Base-by-base conservation (phyloP, 2,113 vertebrate species). In the Actenoides lindsayi region DNA sequence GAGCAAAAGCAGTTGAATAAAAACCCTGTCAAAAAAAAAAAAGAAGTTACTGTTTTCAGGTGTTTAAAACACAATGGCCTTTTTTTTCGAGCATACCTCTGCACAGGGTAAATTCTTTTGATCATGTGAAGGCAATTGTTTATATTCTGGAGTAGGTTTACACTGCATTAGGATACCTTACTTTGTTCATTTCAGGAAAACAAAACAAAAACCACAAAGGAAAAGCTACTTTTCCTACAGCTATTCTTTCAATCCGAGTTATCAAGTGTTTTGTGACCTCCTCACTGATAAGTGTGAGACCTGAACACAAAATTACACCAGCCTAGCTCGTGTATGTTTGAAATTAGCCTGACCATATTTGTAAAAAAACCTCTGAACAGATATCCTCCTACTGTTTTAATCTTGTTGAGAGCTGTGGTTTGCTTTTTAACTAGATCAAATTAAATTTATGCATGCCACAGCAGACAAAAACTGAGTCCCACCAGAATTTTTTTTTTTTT, bases 321-420 rank as follows among this genome's bases (percentile, higher is more conserved):
- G 2, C 19, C 25, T 53, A 68, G 3, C 5, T 56, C 13, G 8
- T 1, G 0, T 16, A n/a, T 13, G n/a, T 11, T 5, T 35, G 90
- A 67, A 89, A 71, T 27, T 14, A 42, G 31, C 33, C 6, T 51
- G 42, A 84, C 54, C 14, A 42, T 37, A 30, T 75, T 68, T 71
- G 46, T 35, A 75, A 12, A 71, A 71, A 87, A 82, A 68, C 13
- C 2, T 79, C 18, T 35, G 12, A 90, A 77, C 5, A 59, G 46
- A 68, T 46, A 74, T 16, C 68, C 9, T 77, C 23, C 33, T 35
- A 50, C 10, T 13, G 11, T 75, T 71, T 78, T 64, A 83, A 87
- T 48, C 16, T 14, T 39, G 23, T 35, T 35, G 18, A 79, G 16
- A 2, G 3, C 6, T 83, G 68, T 42, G 3, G 20, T 59, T 84